phyloP scores from a whole-genome alignment of 2,113 vertebrate genomes.

The Epinephelus moara region DNA sequence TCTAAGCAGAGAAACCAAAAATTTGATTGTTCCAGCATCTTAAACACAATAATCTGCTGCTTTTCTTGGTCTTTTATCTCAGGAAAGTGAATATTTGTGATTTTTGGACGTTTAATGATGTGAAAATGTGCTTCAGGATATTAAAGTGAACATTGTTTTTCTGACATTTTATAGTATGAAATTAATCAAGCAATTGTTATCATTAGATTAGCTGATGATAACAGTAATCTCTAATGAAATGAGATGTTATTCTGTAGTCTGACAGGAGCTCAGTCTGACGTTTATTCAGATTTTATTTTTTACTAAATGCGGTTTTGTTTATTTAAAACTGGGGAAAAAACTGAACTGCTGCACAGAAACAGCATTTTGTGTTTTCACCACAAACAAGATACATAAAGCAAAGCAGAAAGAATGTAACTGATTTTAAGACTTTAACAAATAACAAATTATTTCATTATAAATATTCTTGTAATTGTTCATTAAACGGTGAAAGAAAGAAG shows the following conservation, averaged over 20 bases:
- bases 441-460: neutral
- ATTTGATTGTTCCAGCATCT: neutral
- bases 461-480: neutral
- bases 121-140: too few relatives aligned
- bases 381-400: neutral
- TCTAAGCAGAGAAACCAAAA: neutral
- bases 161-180: too few relatives aligned
- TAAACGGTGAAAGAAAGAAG: neutral
- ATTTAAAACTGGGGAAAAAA: too few relatives aligned
- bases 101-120: too few relatives aligned
- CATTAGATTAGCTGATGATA: too few relatives aligned
- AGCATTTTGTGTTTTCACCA: neutral
- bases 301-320: neutral
- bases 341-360: neutral
- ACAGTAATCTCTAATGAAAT: too few relatives aligned
- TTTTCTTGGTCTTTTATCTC: neutral
- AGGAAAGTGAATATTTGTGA: neutral
- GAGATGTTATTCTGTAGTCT: neutral
- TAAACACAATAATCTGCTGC: neutral
- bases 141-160: too few relatives aligned
- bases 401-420: neutral
- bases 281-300: neutral
- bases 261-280: neutral
- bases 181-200: too few relatives aligned
- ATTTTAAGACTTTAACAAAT: neutral